These are phyloP conservation scores for Semicossyphus pulcher DNA, from an alignment of 2,113 vertebrate genomes.

Conservation along the genomic window DNA sequence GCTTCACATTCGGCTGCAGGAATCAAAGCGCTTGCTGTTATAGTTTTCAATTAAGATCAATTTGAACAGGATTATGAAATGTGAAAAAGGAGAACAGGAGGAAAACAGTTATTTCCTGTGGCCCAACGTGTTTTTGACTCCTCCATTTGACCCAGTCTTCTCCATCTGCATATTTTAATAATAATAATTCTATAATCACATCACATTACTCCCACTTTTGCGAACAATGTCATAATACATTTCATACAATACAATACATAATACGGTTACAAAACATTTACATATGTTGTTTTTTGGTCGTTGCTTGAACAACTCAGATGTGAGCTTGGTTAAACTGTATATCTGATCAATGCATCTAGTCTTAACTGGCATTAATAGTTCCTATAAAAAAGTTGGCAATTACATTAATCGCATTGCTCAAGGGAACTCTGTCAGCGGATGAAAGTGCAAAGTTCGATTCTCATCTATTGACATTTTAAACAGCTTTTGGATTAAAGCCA, in stretches of 20 bases:
- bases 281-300: no score
- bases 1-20: no score
- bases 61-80: no score
- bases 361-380: background rate
- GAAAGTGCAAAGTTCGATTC: background rate
- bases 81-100: no score
- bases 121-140: no score
- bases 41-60: no score
- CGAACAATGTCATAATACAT: no score
- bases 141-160: no score
- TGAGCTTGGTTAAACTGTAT: background rate
- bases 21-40: no score
- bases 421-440: background rate
- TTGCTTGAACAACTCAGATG: background rate
- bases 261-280: no score
- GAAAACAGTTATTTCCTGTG: no score
- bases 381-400: background rate
- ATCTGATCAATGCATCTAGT: background rate
- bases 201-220: background rate
- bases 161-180: background rate
- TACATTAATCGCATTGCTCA: background rate
- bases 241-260: no score
- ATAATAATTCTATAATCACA: background rate
- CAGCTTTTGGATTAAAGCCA: background rate
- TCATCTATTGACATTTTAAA: conserved; percentile 1